Evolutionary conservation across 1,140 invertebrate genomes (phyloP), one percentile per base, ranked within the genome.

Genomic region (Trachelipus rathkii): DNA sequence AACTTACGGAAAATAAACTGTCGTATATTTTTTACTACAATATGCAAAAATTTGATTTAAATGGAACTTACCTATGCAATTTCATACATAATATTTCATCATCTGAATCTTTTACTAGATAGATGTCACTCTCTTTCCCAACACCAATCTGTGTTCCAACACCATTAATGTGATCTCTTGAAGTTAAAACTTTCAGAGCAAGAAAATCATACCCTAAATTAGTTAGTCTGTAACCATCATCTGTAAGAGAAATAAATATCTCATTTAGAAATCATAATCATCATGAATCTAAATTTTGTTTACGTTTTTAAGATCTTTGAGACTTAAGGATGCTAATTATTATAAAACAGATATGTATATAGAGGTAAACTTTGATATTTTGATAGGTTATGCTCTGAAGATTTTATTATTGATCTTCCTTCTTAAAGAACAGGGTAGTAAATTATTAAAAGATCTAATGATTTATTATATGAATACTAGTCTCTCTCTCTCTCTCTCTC

Each of bases 91-190:
- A 85, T 76, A 86, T 85, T 78, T 86, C 81, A 44, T 66, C 83
- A 80, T 81, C 44, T 44, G 74, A 74, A 60, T 81, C 79, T 19
- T 21, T 77, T 9, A 82, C 83, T 44, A 85, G 80, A 81, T 83
- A 85, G 45, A 83, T 84, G 85, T 87, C 88, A 44, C 89, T 81
- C 71, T 83, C 82, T 72, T 83, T 83, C 1, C 82, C 98, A 70
- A 98, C 93, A 53, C 97, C 98, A 84, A 99, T 99, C 87, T 99
- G 96, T 86, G 95, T 98, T 10, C 98, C 98, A 87, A 99, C 95
- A 13, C 92, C 94, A 68, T 88, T 86, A 13, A 99, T 88, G 6
- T 92, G 88, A 81, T 90, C 91, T 72, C 94, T 89, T 75, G 91
- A 89, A 0, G 92, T 89, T 0, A 99, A 85, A 0, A 93, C 92